Evolutionary conservation across 2,888 invertebrate genomes (phyloP).

Genomic region (Ormia ochracea): DNA sequence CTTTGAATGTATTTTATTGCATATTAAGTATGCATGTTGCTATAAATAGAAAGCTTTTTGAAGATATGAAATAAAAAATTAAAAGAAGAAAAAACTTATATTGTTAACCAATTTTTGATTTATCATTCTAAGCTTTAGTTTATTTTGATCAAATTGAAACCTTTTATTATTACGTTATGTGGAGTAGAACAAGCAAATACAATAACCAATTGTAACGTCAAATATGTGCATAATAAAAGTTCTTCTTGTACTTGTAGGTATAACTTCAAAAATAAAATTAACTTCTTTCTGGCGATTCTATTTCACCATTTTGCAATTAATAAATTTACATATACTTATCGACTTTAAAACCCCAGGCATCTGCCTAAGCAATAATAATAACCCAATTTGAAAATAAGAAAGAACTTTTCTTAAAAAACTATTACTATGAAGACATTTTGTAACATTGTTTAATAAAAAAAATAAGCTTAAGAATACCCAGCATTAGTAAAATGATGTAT

Average conservation of each 20-base stretch:
- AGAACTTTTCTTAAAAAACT: too few species aligned
- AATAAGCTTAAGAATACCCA: too few species aligned
- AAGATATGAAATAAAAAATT: background rate
- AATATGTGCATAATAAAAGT: too few species aligned
- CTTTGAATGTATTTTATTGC: too few species aligned
- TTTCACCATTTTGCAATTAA: background rate
- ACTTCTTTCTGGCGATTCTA: background rate
- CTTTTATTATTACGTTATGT: slow-evolving; percentile 34
- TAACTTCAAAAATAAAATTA: background rate
- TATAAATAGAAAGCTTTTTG: background rate
- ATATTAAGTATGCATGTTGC: background rate
- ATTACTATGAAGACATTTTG: too few species aligned
- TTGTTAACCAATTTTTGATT: slow-evolving; percentile 50
- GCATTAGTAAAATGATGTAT: too few species aligned
- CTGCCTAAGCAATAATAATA: background rate
- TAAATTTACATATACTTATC: too few species aligned
- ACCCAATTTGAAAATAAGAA: too few species aligned
- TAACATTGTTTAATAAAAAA: too few species aligned
- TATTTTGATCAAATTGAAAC: slow-evolving; percentile 54
- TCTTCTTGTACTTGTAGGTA: background rate
- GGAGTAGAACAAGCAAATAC: background rate
- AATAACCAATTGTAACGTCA: background rate
- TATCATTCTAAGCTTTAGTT: slow-evolving; percentile 30
- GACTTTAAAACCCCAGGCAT: background rate
- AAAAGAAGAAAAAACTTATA: background rate